phyloP scores from a whole-genome alignment of 2,797 vertebrate species.

The Merluccius polli region DNA sequence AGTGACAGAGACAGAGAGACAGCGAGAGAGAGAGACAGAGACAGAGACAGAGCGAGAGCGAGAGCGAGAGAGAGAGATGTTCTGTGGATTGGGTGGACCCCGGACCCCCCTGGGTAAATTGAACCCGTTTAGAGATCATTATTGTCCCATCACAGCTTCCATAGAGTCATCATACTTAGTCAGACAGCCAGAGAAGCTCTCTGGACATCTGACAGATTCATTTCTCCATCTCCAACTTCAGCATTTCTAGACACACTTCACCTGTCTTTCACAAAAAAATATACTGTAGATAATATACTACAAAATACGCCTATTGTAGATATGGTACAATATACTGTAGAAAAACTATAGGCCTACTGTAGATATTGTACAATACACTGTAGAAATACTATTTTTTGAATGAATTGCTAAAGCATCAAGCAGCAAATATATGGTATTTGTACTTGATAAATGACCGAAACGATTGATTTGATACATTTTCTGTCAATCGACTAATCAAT shows the following conservation, averaged over 20 bases:
- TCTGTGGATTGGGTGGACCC: neutral
- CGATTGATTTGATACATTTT: too few species aligned
- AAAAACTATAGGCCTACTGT: neutral
- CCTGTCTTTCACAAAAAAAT: neutral
- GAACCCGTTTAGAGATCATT: neutral
- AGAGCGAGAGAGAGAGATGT: neutral
- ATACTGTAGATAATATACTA: neutral
- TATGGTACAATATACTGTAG: neutral
- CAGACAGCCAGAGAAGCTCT: neutral
- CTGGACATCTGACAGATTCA: neutral
- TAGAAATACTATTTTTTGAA: too few species aligned
- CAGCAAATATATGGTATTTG: too few species aligned
- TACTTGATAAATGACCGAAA: too few species aligned
- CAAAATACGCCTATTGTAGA: neutral
- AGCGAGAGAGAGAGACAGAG: neutral
- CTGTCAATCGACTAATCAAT: too few species aligned
- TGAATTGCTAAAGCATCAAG: too few species aligned
- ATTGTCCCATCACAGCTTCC: slow-evolving; percentile 1
- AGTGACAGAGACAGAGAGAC: neutral
- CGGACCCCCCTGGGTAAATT: neutral
- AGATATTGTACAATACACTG: too few species aligned
- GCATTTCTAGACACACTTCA: neutral
- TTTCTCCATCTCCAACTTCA: neutral
- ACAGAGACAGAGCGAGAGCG: neutral
- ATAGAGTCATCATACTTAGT: neutral